Evolutionary conservation across 2,888 invertebrate species (phyloP).

Genomic region (Nomada fabriciana): DNA sequence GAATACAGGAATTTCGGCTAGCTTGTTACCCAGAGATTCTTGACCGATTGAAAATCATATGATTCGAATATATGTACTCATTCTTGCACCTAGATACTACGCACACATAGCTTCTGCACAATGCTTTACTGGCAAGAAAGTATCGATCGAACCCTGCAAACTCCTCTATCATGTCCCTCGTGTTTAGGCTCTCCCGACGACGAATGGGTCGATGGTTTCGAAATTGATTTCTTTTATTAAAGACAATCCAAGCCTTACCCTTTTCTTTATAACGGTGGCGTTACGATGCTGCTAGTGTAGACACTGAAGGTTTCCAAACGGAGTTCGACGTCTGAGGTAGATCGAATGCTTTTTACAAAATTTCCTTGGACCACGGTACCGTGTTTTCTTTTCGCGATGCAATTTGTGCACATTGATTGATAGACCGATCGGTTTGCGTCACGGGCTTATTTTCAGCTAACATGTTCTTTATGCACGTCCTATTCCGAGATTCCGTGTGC

Average conservation of each 20-base stretch:
- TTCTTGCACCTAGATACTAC: background rate
- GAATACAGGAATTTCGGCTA: conserved; percentile 9
- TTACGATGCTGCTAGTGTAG: background rate
- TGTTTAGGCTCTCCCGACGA: conserved; percentile 3
- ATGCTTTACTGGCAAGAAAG: conserved; percentile 45
- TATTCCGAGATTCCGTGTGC: conserved; percentile 50
- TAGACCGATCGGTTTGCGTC: conserved; percentile 69
- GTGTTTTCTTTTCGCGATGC: conserved; percentile 47
- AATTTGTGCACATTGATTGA: conserved; percentile 61
- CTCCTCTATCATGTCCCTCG: conserved; percentile 18
- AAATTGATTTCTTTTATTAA: conserved; percentile 35
- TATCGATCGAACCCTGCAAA: conserved; percentile 53
- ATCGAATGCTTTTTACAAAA: background rate
- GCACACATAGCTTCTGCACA: conserved; percentile 22
- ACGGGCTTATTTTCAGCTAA: conserved; percentile 63
- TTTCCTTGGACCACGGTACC: conserved; percentile 3
- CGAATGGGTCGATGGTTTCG: conserved; percentile 5
- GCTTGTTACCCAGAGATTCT: conserved; percentile 1
- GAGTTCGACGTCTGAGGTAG: too few species aligned
- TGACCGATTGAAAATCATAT: background rate
- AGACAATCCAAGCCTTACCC: conserved; percentile 19
- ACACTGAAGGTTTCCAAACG: background rate
- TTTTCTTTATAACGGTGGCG: background rate
- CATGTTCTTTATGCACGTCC: conserved; percentile 50
- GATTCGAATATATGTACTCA: too few species aligned